These are phyloP conservation scores for Drosophila takahashii DNA, from an alignment of 1,140 invertebrate genomes.

Conservation along the genomic window DNA sequence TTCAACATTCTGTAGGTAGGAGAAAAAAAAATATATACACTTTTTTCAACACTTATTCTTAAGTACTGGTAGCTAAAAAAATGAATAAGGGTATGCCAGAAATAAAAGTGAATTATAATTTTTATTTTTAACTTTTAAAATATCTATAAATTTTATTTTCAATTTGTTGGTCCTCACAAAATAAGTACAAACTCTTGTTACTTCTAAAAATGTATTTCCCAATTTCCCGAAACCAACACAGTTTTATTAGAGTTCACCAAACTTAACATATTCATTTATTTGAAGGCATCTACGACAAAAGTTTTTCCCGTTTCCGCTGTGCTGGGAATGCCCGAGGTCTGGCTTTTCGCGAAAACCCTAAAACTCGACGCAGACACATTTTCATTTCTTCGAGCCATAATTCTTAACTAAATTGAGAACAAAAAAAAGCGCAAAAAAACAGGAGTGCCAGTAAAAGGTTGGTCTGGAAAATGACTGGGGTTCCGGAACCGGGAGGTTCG, in stretches of 20 bases:
- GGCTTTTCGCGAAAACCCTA: constrained; percentile 28
- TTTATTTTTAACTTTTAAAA: too few relatives aligned
- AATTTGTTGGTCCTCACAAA: not conserved
- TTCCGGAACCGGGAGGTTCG: constrained; percentile 1
- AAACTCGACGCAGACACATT: constrained; percentile 53
- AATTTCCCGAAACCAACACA: constrained; percentile 12
- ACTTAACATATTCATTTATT: constrained; percentile 44
- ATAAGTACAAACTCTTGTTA: not conserved
- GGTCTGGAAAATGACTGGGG: constrained; percentile 15
- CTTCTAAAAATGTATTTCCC: not conserved
- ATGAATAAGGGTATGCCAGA: constrained; percentile 15
- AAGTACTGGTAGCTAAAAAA: not conserved
- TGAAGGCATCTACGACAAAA: constrained; percentile 29
- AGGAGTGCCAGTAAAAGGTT: constrained; percentile 38
- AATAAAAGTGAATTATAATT: not conserved
- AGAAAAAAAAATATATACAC: constrained; percentile 11
- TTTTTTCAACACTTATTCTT: constrained; percentile 20
- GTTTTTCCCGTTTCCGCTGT: constrained; percentile 40
- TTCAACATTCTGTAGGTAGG: constrained; percentile 15
- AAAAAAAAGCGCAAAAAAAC: constrained; percentile 30
- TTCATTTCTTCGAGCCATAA: constrained; percentile 72
- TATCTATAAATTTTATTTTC: not conserved
- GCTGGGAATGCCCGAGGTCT: constrained; percentile 44
- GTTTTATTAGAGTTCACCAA: constrained; percentile 36
- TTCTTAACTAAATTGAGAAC: constrained; percentile 68